Evolutionary conservation across 1,140 invertebrate genomes (phyloP).

Genomic region (Popillia japonica): DNA sequence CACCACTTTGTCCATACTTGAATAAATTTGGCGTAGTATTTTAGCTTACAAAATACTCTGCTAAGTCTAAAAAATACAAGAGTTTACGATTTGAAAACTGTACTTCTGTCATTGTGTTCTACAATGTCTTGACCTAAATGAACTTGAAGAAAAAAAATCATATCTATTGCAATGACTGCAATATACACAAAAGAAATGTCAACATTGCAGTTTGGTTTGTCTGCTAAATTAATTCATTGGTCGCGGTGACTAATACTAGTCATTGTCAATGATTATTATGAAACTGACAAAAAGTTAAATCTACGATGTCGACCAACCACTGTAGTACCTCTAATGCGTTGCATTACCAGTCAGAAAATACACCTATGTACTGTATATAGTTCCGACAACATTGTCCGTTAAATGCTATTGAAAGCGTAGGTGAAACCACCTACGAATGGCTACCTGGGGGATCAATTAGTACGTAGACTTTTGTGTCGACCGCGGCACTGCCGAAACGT

Average conservation of each 20-base stretch:
- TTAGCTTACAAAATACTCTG: no score
- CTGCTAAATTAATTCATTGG: background rate
- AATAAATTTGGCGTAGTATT: no score
- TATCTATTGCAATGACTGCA: background rate
- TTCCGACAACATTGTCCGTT: background rate
- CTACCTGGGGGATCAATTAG: background rate
- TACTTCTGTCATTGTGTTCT: background rate
- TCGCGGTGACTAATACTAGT: background rate
- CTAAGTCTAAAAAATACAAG: background rate
- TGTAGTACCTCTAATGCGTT: background rate
- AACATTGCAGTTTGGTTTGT: background rate
- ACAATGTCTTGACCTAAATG: background rate
- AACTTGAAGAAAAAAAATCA: background rate
- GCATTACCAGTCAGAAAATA: background rate
- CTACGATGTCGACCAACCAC: background rate
- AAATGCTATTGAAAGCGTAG: background rate
- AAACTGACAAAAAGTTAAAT: slow-evolving; percentile 12
- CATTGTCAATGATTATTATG: background rate
- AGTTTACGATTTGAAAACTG: background rate
- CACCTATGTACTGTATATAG: background rate
- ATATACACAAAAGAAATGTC: background rate
- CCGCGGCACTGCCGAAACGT: background rate
- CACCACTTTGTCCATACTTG: no score
- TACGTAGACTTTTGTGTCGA: background rate
- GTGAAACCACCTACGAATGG: background rate